Percentiles rank a stretch among this genome's conserved stretches.
These are phyloP conservation scores for Creontiades dilutus DNA, from an alignment of 2,888 invertebrate species.

Conservation along the genomic window DNA sequence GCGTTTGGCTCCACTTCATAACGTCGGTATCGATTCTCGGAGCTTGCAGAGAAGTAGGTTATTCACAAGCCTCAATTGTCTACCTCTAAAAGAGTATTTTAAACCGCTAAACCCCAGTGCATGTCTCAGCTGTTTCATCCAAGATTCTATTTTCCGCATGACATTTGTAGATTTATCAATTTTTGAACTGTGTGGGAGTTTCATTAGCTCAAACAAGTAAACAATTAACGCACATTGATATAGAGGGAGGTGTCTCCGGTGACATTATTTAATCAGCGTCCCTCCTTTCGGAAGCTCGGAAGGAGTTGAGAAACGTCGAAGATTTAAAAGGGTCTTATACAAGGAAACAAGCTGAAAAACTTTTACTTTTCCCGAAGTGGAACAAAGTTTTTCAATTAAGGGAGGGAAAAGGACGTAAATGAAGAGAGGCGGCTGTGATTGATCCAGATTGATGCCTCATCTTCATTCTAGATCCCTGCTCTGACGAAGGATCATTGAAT, in stretches of 20 bases:
- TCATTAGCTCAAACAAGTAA: background rate
- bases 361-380: background rate
- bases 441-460: conserved; percentile 16
- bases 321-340: conserved; percentile 2
- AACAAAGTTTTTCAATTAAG: conserved; percentile 44
- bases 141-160: no score
- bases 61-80: no score
- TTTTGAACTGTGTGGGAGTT: no score
- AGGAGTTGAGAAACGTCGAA: conserved; percentile 13
- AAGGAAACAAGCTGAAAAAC: conserved; percentile 2
- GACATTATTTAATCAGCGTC: conserved; percentile 26
- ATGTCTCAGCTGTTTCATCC: no score
- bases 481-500: background rate
- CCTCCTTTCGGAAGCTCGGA: background rate
- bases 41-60: no score
- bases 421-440: conserved; percentile 9
- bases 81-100: no score
- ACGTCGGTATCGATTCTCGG: no score
- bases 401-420: conserved; percentile 19
- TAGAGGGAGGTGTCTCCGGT: background rate
- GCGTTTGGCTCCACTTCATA: background rate
- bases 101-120: no score
- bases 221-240: background rate
- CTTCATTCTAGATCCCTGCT: background rate
- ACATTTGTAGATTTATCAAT: no score